Conservation (phyloP, 2,113 vertebrate genomes). For the Elanoides forficatus region DNA sequence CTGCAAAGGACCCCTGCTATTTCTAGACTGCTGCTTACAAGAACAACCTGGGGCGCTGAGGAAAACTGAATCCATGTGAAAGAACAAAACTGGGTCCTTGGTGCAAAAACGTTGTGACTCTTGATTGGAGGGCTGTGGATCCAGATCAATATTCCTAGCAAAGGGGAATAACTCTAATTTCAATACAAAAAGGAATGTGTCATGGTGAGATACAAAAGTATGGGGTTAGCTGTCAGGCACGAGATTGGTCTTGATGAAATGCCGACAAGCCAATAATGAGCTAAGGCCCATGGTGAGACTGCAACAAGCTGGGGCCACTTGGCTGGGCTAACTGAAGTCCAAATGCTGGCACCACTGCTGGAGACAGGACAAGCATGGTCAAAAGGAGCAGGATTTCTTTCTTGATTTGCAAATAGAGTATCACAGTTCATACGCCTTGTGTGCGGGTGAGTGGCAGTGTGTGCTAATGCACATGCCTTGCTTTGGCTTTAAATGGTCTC, state of each 20-base stretch:
- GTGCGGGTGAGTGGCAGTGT: not conserved
- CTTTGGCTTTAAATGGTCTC: conserved; percentile 37
- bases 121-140: not conserved
- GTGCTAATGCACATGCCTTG: not conserved
- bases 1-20: not conserved
- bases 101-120: not conserved
- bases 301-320: not conserved
- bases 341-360: not conserved
- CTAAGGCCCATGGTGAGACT: not conserved
- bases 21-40: not conserved
- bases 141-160: not conserved
- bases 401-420: not conserved
- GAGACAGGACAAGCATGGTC: not conserved
- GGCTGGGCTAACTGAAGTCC: not conserved
- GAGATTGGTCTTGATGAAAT: not conserved
- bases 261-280: not conserved
- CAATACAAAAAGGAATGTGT: not conserved
- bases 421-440: not conserved
- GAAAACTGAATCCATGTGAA: not conserved
- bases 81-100: not conserved
- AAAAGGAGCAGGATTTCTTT: not conserved
- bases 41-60: not conserved
- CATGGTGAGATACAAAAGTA: not conserved
- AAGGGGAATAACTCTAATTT: not conserved
- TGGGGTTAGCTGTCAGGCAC: not conserved